phyloP scores from a whole-genome alignment of 2,113 vertebrate species.

The Echinops telfairi region DNA sequence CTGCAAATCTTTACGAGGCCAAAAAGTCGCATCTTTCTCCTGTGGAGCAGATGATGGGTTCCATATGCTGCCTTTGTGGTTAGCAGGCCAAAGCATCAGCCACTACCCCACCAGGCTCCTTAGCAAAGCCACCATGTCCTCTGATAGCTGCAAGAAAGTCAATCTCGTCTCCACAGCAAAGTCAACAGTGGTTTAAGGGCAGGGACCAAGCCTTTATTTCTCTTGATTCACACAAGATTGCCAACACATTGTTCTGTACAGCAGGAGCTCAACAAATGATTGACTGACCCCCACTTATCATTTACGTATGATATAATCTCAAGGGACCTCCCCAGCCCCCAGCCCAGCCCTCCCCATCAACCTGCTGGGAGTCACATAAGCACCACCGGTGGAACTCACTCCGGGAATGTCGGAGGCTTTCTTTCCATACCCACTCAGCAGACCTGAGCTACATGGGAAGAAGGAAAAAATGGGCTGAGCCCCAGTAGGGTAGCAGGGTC shows the following conservation, averaged over 20 bases:
- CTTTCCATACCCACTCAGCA: not conserved
- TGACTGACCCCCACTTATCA: not conserved
- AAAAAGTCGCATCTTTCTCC: too few species aligned
- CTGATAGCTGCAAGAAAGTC: not conserved
- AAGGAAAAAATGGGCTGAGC: constrained; percentile 13
- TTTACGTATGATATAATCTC: not conserved
- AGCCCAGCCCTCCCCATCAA: not conserved
- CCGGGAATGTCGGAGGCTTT: constrained; percentile 2
- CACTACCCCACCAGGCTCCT: too few species aligned
- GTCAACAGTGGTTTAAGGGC: not conserved
- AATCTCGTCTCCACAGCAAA: constrained; percentile 1
- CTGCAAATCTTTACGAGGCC: too few species aligned
- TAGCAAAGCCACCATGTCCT: too few species aligned
- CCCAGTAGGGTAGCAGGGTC: constrained; percentile 11
- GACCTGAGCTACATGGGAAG: constrained; percentile 43
- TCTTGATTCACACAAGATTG: constrained; percentile 13
- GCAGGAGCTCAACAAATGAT: constrained; percentile 32
- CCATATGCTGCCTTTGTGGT: too few species aligned
- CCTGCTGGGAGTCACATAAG: not conserved
- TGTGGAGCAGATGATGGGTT: too few species aligned
- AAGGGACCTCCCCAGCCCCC: not conserved
- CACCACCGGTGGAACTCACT: constrained; percentile 18
- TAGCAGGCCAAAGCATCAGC: too few species aligned
- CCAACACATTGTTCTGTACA: constrained; percentile 28
- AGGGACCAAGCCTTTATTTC: constrained; percentile 34